These are phyloP conservation scores for Cryptus viduatorius DNA, from an alignment of 2,888 invertebrate genomes.

Conservation along the genomic window DNA sequence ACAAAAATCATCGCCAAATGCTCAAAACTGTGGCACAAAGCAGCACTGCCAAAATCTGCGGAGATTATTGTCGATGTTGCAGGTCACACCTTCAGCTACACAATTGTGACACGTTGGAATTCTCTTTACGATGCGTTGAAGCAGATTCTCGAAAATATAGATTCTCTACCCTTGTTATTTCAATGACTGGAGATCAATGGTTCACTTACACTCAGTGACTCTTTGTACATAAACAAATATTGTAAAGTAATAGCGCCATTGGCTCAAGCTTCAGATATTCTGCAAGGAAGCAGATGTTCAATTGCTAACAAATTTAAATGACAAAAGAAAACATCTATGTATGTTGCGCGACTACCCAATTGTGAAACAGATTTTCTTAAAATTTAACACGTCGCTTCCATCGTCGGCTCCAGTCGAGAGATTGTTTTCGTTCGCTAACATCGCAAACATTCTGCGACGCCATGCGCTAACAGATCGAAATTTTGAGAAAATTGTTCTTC, in stretches of 20 bases:
- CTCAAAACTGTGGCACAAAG: too few species aligned
- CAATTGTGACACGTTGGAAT: too few species aligned
- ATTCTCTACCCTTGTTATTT: not conserved
- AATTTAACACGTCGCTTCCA: constrained; percentile 6
- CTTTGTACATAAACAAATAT: not conserved
- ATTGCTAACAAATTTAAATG: not conserved
- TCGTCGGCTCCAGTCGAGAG: constrained; percentile 3
- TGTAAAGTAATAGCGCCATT: not conserved
- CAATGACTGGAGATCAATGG: not conserved
- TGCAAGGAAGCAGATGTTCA: not conserved
- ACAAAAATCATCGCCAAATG: not conserved
- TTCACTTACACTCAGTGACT: not conserved
- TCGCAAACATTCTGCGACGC: not conserved
- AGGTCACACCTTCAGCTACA: too few species aligned
- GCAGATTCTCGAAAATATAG: too few species aligned
- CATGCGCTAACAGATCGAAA: too few species aligned
- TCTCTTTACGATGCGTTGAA: too few species aligned
- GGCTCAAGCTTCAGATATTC: not conserved
- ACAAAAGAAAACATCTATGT: not conserved
- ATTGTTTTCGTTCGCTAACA: constrained; percentile 17
- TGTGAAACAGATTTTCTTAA: constrained; percentile 5
- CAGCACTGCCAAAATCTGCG: too few species aligned
- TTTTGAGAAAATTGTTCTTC: too few species aligned
- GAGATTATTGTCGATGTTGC: too few species aligned
- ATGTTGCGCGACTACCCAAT: constrained; percentile 8